Percentiles rank a stretch among this genome's conserved stretches.
Evolutionary conservation across 1,140 invertebrate species (phyloP).

Genomic region (Alviniconcha marisindica): DNA sequence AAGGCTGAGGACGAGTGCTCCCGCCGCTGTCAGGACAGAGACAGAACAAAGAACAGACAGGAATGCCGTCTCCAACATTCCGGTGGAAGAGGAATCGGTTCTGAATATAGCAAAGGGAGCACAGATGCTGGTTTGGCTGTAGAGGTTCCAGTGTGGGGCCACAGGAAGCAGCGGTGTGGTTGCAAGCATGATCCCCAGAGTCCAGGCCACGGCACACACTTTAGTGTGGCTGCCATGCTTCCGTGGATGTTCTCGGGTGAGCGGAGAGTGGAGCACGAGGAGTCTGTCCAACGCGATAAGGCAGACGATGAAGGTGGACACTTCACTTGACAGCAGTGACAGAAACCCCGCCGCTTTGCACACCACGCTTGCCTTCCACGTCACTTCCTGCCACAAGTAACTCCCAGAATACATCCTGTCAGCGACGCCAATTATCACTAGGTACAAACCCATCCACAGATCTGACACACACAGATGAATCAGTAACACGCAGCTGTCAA

Average conservation of each 20-base stretch:
- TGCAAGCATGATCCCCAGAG: neutral
- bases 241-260: slow-evolving; percentile 37
- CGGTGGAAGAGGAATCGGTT: neutral
- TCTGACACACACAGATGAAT: neutral
- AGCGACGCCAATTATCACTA: slow-evolving; percentile 5
- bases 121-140: neutral
- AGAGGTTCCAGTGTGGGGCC: neutral
- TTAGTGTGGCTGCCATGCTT: too few species aligned
- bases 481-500: slow-evolving; percentile 6
- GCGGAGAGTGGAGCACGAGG: slow-evolving; percentile 57
- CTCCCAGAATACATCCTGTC: neutral
- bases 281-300: slow-evolving; percentile 62
- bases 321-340: slow-evolving; percentile 59
- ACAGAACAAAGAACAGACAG: neutral
- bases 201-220: neutral
- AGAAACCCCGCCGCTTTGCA: slow-evolving; percentile 57
- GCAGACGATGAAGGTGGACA: slow-evolving; percentile 57
- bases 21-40: neutral
- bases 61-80: neutral
- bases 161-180: neutral
- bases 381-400: slow-evolving; percentile 4
- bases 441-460: slow-evolving; percentile 20
- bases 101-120: neutral
- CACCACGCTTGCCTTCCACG: neutral
- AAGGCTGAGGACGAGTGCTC: neutral